phyloP scores from a whole-genome alignment of 1,140 invertebrate species.

The Leucophenga varia region DNA sequence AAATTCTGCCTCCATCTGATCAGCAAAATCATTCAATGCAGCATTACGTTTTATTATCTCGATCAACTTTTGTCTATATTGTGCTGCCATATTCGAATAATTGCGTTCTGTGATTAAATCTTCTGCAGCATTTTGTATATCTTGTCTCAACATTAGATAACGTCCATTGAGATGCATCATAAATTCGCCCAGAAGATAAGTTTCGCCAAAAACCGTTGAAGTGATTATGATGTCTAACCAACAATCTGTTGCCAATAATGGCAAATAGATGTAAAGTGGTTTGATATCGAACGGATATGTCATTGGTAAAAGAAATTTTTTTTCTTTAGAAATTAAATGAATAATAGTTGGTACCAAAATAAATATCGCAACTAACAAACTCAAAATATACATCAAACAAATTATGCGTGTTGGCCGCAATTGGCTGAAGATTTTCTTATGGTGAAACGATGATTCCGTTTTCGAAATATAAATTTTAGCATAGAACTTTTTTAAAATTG shows the following conservation, averaged over 20 bases:
- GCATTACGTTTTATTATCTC: constrained; percentile 27
- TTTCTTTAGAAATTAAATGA: constrained; percentile 14
- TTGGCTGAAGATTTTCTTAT: constrained; percentile 13
- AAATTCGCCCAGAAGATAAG: constrained; percentile 31
- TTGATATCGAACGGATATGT: constrained; percentile 24
- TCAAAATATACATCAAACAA: constrained; percentile 28
- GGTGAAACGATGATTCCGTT: constrained; percentile 10
- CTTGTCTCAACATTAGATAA: constrained; percentile 29
- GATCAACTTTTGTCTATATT: constrained; percentile 19
- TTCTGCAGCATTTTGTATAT: constrained; percentile 15
- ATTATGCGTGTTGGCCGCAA: constrained; percentile 26
- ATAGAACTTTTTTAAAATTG: constrained; percentile 32
- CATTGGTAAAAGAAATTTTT: constrained; percentile 35
- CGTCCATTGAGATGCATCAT: constrained; percentile 36
- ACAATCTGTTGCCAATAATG: constrained; percentile 26
- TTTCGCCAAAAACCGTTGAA: constrained; percentile 36
- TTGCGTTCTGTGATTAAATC: constrained; percentile 13
- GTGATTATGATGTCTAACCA: constrained; percentile 37
- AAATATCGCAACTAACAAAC: constrained; percentile 27
- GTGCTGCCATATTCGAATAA: constrained; percentile 17
- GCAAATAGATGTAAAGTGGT: constrained; percentile 29
- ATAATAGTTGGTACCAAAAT: constrained; percentile 20
- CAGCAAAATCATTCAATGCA: constrained; percentile 26
- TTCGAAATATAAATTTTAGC: constrained; percentile 36
- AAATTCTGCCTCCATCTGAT: constrained; percentile 33